Conservation (phyloP, 2,113 vertebrate species). For the Butorides virescens region DNA sequence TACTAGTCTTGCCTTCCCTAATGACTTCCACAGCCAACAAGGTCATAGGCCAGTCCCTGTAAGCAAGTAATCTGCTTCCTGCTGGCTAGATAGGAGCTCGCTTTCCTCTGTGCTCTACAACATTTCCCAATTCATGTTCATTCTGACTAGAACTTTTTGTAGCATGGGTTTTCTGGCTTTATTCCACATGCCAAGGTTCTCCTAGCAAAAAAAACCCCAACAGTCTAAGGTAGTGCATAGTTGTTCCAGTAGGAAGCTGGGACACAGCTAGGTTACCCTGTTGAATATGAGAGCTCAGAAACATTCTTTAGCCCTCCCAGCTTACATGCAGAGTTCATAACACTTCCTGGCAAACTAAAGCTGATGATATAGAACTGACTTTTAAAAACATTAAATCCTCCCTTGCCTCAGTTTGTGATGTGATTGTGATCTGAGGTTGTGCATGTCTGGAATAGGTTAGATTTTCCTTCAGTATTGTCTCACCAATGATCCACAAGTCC, state of each 20-base stretch:
- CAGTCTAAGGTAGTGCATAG: background rate
- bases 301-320: background rate
- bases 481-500: background rate
- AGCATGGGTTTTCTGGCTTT: background rate
- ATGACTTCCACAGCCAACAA: background rate
- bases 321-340: background rate
- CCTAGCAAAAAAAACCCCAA: background rate
- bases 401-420: background rate
- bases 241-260: background rate
- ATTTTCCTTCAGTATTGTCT: background rate
- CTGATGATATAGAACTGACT: background rate
- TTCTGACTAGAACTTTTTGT: background rate
- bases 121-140: background rate
- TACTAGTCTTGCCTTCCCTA: background rate
- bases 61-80: background rate
- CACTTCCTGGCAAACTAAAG: background rate
- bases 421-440: background rate
- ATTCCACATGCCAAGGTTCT: background rate
- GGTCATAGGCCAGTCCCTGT: background rate
- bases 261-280: background rate
- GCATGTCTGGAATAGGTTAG: background rate
- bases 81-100: background rate
- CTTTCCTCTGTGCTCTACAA: background rate
- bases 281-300: background rate
- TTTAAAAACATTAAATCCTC: background rate